Evolutionary conservation across 2,113 vertebrate genomes (phyloP).

Genomic region (Tonatia bakeri): DNA sequence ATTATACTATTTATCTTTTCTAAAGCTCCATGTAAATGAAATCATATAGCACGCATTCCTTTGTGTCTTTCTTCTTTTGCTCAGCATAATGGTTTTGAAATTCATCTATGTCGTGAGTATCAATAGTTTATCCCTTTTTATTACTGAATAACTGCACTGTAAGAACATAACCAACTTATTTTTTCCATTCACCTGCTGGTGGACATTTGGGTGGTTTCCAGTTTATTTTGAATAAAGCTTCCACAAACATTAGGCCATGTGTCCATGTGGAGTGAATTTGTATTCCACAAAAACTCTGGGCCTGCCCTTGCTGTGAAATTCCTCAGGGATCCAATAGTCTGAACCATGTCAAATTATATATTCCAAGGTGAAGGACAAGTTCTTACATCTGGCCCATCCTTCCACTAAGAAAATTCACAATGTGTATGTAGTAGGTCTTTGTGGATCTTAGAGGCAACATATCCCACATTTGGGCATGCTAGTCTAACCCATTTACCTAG

Average conservation of each 20-base stretch:
- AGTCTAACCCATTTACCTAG: neutral
- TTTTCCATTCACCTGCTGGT: neutral
- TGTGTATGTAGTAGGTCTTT: neutral
- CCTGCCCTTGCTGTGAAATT: neutral
- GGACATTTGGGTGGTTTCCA: neutral
- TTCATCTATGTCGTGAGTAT: neutral
- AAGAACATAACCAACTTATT: neutral
- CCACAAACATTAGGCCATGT: neutral
- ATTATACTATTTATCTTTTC: neutral
- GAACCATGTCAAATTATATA: neutral
- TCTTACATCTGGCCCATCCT: neutral
- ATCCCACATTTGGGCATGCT: neutral
- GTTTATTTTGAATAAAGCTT: slow-evolving; percentile 14
- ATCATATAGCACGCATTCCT: neutral
- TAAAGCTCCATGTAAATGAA: neutral
- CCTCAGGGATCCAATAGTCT: neutral
- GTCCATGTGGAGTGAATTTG: neutral
- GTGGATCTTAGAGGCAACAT: neutral
- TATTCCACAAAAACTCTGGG: neutral
- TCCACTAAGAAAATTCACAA: neutral
- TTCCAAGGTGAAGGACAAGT: neutral
- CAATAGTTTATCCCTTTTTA: neutral
- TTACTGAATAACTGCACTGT: neutral
- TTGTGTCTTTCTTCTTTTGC: neutral
- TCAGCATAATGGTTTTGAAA: neutral